Percentiles rank a stretch among this genome's conserved stretches.
phyloP scores from a whole-genome alignment of 2,113 vertebrate species.

The Mugil cephalus region DNA sequence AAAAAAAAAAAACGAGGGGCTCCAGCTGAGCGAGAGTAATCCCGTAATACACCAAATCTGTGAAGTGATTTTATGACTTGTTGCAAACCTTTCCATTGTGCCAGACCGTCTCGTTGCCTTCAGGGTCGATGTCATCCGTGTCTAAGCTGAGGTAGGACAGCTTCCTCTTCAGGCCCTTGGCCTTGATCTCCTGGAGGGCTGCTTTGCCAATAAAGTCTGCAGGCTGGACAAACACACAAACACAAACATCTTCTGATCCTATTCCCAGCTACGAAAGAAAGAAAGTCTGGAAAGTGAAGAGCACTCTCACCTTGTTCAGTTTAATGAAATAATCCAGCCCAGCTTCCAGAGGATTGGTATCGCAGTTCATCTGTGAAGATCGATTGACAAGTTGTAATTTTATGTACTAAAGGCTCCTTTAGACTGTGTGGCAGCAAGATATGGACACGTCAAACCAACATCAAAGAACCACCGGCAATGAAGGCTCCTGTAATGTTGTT shows the following conservation, averaged over 20 bases:
- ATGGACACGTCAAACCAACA: too few relatives aligned
- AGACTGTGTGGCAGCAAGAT: too few relatives aligned
- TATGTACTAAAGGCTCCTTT: too few relatives aligned
- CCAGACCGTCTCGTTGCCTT: conserved; percentile 98
- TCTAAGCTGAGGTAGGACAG: conserved; percentile 91
- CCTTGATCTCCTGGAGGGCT: conserved; percentile 92
- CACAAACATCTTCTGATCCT: not conserved
- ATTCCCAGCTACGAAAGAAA: not conserved
- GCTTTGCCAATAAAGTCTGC: conserved; percentile 95
- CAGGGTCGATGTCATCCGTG: conserved; percentile 92
- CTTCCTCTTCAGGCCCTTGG: conserved; percentile 88
- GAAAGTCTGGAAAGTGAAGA: not conserved
- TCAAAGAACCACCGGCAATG: too few relatives aligned
- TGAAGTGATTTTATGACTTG: not conserved
- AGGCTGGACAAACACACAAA: conserved; percentile 79
- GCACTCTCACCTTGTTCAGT: conserved; percentile 90
- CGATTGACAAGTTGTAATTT: not conserved
- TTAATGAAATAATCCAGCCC: conserved; percentile 96
- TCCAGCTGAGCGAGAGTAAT: not conserved
- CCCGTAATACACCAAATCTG: not conserved
- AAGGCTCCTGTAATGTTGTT: too few relatives aligned
- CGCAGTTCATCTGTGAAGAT: conserved; percentile 94
- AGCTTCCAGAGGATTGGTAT: conserved; percentile 96
- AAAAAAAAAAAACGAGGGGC: not conserved
- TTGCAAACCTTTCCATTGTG: conserved; percentile 87